Conservation (phyloP, 2,113 vertebrate species). For the Tyrannus savana region DNA sequence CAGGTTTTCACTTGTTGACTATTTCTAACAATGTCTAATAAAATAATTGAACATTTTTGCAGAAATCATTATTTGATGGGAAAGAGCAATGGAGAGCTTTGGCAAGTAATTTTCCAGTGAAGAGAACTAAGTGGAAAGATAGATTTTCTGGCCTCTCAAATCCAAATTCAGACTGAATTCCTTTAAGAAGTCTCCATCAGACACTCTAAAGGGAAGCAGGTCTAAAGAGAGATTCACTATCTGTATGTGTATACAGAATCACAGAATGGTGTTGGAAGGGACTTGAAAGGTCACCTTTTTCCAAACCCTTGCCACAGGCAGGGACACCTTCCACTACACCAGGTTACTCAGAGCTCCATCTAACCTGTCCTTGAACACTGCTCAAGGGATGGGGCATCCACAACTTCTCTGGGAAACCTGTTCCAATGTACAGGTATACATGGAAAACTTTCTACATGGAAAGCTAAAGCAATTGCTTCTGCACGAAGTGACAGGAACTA, state of each 20-base stretch:
- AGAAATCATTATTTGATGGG: not conserved
- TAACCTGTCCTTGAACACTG: not conserved
- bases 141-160: not conserved
- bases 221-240: not conserved
- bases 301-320: not conserved
- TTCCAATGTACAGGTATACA: not conserved
- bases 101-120: not conserved
- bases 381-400: not conserved
- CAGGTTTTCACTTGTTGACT: not conserved
- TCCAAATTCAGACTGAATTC: not conserved
- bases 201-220: not conserved
- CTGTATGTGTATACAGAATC: not conserved
- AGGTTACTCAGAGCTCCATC: no score
- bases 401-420: not conserved
- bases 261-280: not conserved
- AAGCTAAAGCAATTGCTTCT: not conserved
- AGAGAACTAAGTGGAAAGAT: not conserved
- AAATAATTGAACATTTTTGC: not conserved
- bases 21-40: not conserved
- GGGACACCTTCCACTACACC: not conserved
- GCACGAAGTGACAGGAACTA: not conserved
- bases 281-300: not conserved
- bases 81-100: not conserved
- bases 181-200: not conserved
- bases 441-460: not conserved